Conservation (phyloP, 1,140 invertebrate species). For the Drosophila dunni region DNA sequence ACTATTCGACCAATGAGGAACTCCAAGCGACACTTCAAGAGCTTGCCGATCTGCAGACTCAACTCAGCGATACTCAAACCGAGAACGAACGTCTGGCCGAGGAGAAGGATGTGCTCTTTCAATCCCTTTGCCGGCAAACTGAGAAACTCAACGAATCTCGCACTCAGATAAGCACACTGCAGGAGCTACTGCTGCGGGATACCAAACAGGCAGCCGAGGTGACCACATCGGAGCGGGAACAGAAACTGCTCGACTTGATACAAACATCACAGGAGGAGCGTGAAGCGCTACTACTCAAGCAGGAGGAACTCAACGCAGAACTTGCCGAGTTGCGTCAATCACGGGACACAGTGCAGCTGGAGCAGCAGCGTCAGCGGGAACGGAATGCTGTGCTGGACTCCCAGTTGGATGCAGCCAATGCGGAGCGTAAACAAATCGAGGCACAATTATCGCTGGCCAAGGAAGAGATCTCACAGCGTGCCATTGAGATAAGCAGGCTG, state of each 20-base stretch:
- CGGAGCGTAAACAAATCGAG: slow-evolving; percentile 90
- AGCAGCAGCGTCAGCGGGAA: slow-evolving; percentile 88
- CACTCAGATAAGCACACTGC: slow-evolving; percentile 88
- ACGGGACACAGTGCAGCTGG: slow-evolving; percentile 86
- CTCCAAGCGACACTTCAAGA: slow-evolving; percentile 97
- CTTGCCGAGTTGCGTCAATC: slow-evolving; percentile 86
- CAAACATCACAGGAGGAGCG: slow-evolving; percentile 94
- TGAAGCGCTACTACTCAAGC: slow-evolving; percentile 90
- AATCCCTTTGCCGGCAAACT: slow-evolving; percentile 96
- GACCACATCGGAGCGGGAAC: slow-evolving; percentile 90
- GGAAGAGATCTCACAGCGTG: slow-evolving; percentile 87
- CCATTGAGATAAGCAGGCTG: slow-evolving; percentile 91
- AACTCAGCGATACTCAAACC: slow-evolving; percentile 93
- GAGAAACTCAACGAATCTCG: slow-evolving; percentile 94
- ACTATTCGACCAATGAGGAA: slow-evolving; percentile 95
- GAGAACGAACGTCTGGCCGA: slow-evolving; percentile 94
- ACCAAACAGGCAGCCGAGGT: slow-evolving; percentile 87
- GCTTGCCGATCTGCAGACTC: slow-evolving; percentile 93
- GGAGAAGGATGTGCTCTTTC: slow-evolving; percentile 94
- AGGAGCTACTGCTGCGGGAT: slow-evolving; percentile 88
- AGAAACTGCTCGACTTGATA: slow-evolving; percentile 93
- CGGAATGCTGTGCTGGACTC: slow-evolving; percentile 89
- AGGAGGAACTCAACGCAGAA: slow-evolving; percentile 90
- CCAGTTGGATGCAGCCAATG: slow-evolving; percentile 88
- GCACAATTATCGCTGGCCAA: slow-evolving; percentile 89